Percentiles rank a stretch among this genome's conserved stretches.
Conservation (phyloP, 1,140 invertebrate genomes). For the Drosophila repleta region DNA sequence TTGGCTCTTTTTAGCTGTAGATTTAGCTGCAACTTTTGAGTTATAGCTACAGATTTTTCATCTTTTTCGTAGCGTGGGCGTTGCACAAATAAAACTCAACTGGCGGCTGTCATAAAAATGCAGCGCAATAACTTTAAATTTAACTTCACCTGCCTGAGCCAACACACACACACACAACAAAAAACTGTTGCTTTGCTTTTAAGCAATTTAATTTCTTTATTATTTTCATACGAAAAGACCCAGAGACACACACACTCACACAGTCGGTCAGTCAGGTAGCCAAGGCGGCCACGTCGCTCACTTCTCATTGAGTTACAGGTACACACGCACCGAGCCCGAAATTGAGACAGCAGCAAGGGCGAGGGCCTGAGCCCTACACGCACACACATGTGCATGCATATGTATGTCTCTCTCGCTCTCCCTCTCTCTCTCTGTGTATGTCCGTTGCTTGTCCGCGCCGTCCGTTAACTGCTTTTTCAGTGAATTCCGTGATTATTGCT, state of each 20-base stretch:
- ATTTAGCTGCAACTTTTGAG: slow-evolving; percentile 3
- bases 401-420: neutral
- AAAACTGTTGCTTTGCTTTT: slow-evolving; percentile 45
- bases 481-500: slow-evolving; percentile 82
- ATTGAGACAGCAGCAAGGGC: neutral
- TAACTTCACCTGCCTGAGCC: slow-evolving; percentile 60
- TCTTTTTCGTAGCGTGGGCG: slow-evolving; percentile 30
- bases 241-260: slow-evolving; percentile 9
- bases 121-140: slow-evolving; percentile 56
- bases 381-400: neutral
- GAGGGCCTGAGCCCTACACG: slow-evolving; percentile 23
- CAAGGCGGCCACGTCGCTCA: slow-evolving; percentile 52
- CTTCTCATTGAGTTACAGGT: slow-evolving; percentile 46
- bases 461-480: slow-evolving; percentile 82
- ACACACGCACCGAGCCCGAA: slow-evolving; percentile 39
- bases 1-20: neutral
- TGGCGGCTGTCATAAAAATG: slow-evolving; percentile 48
- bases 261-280: slow-evolving; percentile 40
- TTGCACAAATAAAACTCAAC: slow-evolving; percentile 4
- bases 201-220: slow-evolving; percentile 78
- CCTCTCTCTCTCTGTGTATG: neutral
- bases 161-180: slow-evolving; percentile 19
- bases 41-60: neutral
- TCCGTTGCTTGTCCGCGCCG: slow-evolving; percentile 42
- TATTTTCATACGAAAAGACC: slow-evolving; percentile 72